A percentile compares a stretch with the other conserved stretches of the same genome.
phyloP scores from a whole-genome alignment of 2,113 vertebrate species.

The Elanus axillaris region DNA sequence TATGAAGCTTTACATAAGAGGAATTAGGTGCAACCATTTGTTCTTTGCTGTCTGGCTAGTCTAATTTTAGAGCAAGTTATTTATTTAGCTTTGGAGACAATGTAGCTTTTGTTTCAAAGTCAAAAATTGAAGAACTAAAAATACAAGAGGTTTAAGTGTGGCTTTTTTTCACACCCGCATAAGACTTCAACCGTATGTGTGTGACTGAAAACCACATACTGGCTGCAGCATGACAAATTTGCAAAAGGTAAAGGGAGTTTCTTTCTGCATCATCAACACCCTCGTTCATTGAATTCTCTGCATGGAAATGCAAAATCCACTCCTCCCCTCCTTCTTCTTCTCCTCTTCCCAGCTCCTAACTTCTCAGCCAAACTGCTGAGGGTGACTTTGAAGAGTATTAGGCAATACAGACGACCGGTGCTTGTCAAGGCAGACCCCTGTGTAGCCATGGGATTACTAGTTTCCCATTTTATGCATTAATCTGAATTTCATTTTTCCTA shows the following conservation, averaged over 20 bases:
- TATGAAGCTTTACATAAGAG: neutral
- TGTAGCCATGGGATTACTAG: neutral
- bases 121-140: neutral
- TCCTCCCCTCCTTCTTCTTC: neutral
- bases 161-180: neutral
- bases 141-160: neutral
- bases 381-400: neutral
- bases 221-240: neutral
- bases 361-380: neutral
- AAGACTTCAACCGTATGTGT: neutral
- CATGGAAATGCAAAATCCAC: neutral
- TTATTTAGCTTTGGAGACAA: neutral
- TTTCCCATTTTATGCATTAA: neutral
- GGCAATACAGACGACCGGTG: neutral
- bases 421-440: neutral
- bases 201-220: constrained; percentile 15
- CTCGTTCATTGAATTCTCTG: constrained; percentile 16
- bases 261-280: neutral
- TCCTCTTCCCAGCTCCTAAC: neutral
- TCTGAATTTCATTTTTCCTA: neutral
- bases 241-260: neutral
- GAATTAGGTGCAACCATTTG: neutral
- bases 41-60: neutral
- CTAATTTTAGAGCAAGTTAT: neutral
- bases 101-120: neutral